A percentile compares a stretch with the other conserved stretches of the same genome.
phyloP scores from a whole-genome alignment of 2,888 invertebrate genomes.

The Poecilus cupreus region DNA sequence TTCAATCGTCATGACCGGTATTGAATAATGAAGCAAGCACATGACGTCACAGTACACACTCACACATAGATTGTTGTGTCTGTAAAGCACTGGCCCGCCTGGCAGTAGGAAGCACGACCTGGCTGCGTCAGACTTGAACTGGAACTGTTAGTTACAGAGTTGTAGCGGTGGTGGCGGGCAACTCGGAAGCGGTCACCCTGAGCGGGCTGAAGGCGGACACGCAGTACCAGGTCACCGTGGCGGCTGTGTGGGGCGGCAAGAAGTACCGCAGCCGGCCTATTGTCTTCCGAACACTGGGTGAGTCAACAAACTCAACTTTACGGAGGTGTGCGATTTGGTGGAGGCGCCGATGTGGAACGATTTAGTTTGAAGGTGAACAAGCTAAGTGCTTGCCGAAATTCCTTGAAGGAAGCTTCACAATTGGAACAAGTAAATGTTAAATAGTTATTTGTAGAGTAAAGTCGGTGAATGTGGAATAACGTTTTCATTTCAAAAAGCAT shows the following conservation, averaged over 20 bases:
- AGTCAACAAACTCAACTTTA: conserved; percentile 64
- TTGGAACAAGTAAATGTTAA: too few species aligned
- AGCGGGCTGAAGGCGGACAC: conserved; percentile 89
- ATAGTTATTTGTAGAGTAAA: too few species aligned
- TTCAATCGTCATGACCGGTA: too few species aligned
- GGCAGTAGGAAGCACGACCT: neutral
- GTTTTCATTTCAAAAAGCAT: too few species aligned
- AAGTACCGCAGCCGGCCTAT: conserved; percentile 90
- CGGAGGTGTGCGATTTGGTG: neutral
- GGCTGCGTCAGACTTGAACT: conserved; percentile 56
- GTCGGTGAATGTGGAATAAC: too few species aligned
- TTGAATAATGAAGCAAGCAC: too few species aligned
- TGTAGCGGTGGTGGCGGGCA: conserved; percentile 92
- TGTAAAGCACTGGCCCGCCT: neutral
- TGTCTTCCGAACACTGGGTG: conserved; percentile 92
- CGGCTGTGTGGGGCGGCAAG: conserved; percentile 88
- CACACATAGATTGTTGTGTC: neutral
- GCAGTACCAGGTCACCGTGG: conserved; percentile 91
- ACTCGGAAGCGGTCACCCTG: conserved; percentile 89
- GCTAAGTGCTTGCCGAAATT: too few species aligned
- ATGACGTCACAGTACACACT: too few species aligned
- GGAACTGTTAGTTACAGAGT: conserved; percentile 90
- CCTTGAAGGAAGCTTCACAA: too few species aligned
- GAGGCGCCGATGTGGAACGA: neutral
- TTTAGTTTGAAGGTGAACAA: too few species aligned